Base-by-base conservation (phyloP, 2,888 invertebrate genomes). In the Calameuta idolon region DNA sequence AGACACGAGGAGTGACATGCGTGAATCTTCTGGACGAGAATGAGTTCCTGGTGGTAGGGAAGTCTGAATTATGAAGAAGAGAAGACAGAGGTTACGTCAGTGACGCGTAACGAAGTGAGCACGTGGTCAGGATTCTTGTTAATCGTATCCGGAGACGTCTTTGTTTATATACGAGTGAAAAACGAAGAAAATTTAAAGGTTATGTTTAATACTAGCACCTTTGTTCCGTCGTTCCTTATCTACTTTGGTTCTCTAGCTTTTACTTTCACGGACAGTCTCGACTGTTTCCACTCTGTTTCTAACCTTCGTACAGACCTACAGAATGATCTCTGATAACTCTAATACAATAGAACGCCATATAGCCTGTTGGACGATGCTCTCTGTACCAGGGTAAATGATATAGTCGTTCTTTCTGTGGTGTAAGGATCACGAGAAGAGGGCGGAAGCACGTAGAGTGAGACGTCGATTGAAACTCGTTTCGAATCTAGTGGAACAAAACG, bases 391-490 rank as follows among this genome's bases (percentile, higher is more conserved):
- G 80, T 80, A 85, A 81, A 84, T 80, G 81, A 83, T 83, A 81
- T 81, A 81, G 82, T 68, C 15, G 75, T 34, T 35, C 74, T 33
- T n/a, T 69, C n/a, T 71, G 35, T 30, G 68, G 69, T 9, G 68
- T 40, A 40, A 37, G 35, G 75, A 76, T 68, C 73, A 76, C 74
- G 74, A 73, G 75, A 55, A 79, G 79, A 76, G 79, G 81, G 81
- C 82, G 83, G 80, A 81, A 80, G 79, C 80, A 81, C 80, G 76
- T 79, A 81, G 82, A 83, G 83, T 83, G 85, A 86, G 83, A 84
- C 83, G 83, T 84, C 84, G 85, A 86, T 85, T 81, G 82, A 77
- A 87, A 87, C 86, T 85, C 81, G 87, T 86, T 87, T 84, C 79
- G 81, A 81, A 82, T 83, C 80, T 75, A 84, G 81, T 73, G 68